phyloP scores from a whole-genome alignment of 2,797 vertebrate genomes.

The Masticophis lateralis region DNA sequence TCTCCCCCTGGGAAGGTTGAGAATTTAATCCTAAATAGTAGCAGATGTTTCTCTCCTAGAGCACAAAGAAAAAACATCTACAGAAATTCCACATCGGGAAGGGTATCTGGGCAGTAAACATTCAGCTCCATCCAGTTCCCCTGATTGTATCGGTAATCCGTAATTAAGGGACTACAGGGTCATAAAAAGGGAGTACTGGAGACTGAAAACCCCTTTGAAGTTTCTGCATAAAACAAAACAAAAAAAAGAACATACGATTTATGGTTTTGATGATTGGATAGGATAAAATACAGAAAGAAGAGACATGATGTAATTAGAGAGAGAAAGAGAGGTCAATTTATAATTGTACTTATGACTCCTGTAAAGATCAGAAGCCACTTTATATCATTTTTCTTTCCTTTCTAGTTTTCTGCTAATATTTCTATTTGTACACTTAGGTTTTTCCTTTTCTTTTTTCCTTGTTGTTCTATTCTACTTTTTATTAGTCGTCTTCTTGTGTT shows the following conservation, averaged over 20 bases:
- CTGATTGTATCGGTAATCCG: not conserved
- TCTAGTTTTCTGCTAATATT: not conserved
- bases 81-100: not conserved
- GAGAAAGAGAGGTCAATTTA: not conserved
- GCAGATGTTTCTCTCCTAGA: not conserved
- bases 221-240: not conserved
- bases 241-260: not conserved
- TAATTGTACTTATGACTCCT: not conserved
- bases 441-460: not conserved
- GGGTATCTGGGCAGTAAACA: not conserved
- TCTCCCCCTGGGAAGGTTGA: not conserved
- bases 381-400: not conserved
- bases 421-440: not conserved
- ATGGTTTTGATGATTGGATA: not conserved
- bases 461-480: not conserved
- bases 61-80: not conserved
- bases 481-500: not conserved
- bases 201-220: not conserved
- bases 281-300: not conserved
- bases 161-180: not conserved
- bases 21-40: not conserved
- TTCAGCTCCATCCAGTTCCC: not conserved
- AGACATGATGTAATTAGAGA: not conserved
- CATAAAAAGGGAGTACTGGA: not conserved
- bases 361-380: not conserved